A percentile compares a stretch with the other conserved stretches of the same genome.
phyloP scores from a whole-genome alignment of 2,797 vertebrate species.

The Numenius phaeopus region DNA sequence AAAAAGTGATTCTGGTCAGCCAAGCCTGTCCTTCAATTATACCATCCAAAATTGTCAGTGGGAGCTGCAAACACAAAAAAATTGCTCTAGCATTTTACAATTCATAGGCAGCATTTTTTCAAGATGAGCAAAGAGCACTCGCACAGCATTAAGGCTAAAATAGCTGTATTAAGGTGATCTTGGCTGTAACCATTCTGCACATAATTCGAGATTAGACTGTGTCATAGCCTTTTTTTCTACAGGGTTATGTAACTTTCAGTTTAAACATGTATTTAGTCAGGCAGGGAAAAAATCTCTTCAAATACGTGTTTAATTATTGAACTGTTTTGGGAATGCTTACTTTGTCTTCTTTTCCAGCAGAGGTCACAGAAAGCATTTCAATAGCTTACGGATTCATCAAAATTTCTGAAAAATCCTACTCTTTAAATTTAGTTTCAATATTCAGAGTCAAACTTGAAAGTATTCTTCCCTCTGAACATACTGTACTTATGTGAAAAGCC shows the following conservation, averaged over 20 bases:
- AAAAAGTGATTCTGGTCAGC: neutral
- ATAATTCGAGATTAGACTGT: constrained; percentile 5
- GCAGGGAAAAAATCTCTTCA: neutral
- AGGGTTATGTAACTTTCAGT: constrained; percentile 29
- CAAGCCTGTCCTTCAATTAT: neutral
- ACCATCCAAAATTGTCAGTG: neutral
- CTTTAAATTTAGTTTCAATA: constrained; percentile 54
- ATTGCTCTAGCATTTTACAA: neutral
- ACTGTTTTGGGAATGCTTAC: neutral
- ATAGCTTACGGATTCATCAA: constrained; percentile 12
- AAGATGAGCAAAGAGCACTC: neutral
- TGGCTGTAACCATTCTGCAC: neutral
- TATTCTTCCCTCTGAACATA: constrained; percentile 40
- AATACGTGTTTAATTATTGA: constrained; percentile 21
- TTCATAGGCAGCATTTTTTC: neutral
- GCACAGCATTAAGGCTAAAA: neutral
- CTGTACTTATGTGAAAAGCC: constrained; percentile 57
- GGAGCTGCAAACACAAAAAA: neutral
- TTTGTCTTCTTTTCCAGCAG: neutral
- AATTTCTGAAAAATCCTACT: constrained; percentile 42
- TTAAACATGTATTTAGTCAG: constrained; percentile 37
- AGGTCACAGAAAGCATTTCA: constrained; percentile 13
- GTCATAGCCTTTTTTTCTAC: constrained; percentile 5
- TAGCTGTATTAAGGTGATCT: constrained; percentile 17
- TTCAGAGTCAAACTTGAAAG: constrained; percentile 59